A percentile compares a stretch with the other conserved stretches of the same genome.
phyloP scores from a whole-genome alignment of 2,113 vertebrate species.

The Myiozetetes cayanensis region DNA sequence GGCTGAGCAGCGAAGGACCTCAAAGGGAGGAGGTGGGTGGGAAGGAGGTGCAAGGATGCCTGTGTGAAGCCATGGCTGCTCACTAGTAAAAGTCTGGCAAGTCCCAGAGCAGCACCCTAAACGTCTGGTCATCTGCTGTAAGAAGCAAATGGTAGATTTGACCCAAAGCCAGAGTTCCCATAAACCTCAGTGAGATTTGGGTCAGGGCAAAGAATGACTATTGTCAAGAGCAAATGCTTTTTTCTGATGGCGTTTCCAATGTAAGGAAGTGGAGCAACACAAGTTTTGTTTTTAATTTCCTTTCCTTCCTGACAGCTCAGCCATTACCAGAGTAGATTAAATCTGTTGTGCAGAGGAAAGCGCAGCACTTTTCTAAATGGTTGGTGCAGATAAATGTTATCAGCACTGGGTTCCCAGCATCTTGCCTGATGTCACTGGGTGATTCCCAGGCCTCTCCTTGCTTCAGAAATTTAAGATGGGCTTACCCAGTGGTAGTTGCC shows the following conservation, averaged over 20 bases:
- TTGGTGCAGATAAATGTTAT: constrained; percentile 12
- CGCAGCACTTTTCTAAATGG: background rate
- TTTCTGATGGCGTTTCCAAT: background rate
- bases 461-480: background rate
- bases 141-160: background rate
- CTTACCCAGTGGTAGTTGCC: background rate
- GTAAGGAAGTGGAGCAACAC: background rate
- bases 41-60: background rate
- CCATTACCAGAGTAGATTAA: background rate
- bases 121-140: background rate
- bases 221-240: constrained; percentile 25
- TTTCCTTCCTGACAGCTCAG: constrained; percentile 21
- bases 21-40: background rate
- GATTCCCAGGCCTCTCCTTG: constrained; percentile 15
- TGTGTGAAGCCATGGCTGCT: background rate
- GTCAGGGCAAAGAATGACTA: constrained; percentile 18
- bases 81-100: background rate
- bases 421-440: background rate
- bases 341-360: background rate
- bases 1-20: background rate
- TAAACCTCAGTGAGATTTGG: background rate
- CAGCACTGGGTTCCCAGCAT: background rate
- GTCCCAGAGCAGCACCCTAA: background rate
- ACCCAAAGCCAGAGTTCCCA: background rate
- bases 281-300: constrained; percentile 44